These are phyloP conservation scores for Pogonognathellus flavescens DNA, from an alignment of 1,140 invertebrate species.

Conservation along the genomic window DNA sequence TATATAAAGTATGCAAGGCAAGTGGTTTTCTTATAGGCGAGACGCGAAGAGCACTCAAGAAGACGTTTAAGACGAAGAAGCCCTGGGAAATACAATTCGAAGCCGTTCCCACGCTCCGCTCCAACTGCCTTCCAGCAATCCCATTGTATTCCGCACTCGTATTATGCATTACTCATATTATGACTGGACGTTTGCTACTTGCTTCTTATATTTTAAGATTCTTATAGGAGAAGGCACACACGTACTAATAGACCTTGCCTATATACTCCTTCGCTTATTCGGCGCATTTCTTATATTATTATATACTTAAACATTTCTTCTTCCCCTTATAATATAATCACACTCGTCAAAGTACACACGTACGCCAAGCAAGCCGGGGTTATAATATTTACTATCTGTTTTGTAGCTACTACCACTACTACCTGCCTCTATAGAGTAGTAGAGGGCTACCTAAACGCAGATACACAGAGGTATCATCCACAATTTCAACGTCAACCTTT, in stretches of 20 bases:
- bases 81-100: conserved; percentile 60
- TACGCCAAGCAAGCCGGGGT: too few relatives aligned
- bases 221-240: conserved; percentile 17
- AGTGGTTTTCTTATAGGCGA: conserved; percentile 20
- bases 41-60: conserved; percentile 32
- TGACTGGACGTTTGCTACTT: conserved; percentile 44
- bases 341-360: not conserved
- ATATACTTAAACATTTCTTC: not conserved
- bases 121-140: conserved; percentile 58
- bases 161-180: conserved; percentile 50
- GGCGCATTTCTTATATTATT: not conserved
- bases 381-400: too few relatives aligned
- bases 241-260: not conserved
- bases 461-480: not conserved
- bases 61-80: conserved; percentile 53
- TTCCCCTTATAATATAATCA: not conserved
- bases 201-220: not conserved
- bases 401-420: too few relatives aligned
- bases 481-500: conserved; percentile 15
- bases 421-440: not conserved
- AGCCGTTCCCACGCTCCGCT: conserved; percentile 63
- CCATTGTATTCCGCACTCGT: conserved; percentile 53
- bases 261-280: not conserved
- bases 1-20: conserved; percentile 10
- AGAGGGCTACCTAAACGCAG: not conserved